These are phyloP conservation scores for human (Homo sapiens) DNA, from an alignment of 2,113 vertebrate species.

Conservation along the genomic window DNA sequence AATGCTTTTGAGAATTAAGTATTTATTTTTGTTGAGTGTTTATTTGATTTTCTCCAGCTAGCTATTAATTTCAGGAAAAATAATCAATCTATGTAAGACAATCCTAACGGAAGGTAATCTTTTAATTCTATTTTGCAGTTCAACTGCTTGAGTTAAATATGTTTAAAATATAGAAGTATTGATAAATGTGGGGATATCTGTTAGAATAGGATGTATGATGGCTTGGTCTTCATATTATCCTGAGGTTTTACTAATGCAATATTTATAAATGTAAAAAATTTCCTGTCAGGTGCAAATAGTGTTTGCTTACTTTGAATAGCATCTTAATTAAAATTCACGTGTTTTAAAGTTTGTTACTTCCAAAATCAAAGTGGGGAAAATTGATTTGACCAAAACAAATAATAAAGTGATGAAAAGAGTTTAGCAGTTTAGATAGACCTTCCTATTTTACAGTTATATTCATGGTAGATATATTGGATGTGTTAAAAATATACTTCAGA, in stretches of 20 bases:
- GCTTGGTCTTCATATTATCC: not conserved
- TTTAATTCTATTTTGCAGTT: not conserved
- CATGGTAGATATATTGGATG: not conserved
- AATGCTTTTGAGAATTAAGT: not conserved
- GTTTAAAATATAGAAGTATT: not conserved
- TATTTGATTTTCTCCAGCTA: not conserved
- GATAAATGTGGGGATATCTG: not conserved
- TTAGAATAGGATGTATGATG: not conserved
- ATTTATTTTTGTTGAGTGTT: not conserved
- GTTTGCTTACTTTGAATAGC: not conserved
- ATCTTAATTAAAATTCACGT: not conserved
- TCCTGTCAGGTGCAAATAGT: not conserved
- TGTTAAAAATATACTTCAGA: not conserved
- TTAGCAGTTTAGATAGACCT: not conserved
- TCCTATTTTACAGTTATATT: not conserved
- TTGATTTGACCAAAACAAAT: not conserved
- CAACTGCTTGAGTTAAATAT: not conserved
- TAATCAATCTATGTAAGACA: not conserved
- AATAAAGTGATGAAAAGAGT: not conserved
- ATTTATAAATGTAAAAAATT: not conserved
- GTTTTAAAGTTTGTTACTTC: not conserved
- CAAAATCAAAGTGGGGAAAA: not conserved
- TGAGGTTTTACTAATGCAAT: not conserved
- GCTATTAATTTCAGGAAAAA: not conserved
- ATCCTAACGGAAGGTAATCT: not conserved